A percentile compares a stretch with the other conserved stretches of the same genome.
Conservation (phyloP, 2,113 vertebrate genomes). For the Heliornis fulica region DNA sequence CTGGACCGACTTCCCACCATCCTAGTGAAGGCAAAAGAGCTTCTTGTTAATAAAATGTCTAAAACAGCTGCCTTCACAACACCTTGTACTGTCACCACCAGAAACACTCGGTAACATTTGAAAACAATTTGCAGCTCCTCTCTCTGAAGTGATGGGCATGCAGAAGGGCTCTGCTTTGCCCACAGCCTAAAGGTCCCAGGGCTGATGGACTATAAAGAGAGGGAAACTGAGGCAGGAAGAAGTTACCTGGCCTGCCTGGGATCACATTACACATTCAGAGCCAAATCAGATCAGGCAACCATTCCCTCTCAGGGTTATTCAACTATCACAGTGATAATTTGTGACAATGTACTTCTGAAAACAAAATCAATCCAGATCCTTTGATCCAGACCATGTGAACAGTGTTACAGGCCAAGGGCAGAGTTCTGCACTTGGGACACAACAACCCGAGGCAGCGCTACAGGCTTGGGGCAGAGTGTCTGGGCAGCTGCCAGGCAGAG, state of each 20-base stretch:
- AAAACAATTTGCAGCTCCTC: not conserved
- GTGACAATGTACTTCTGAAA: not conserved
- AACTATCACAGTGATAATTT: not conserved
- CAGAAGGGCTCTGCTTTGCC: not conserved
- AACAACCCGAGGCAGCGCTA: too few species aligned
- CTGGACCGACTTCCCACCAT: constrained; percentile 52
- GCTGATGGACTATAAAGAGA: not conserved
- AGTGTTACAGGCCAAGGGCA: too few species aligned
- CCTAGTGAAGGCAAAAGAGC: constrained; percentile 31
- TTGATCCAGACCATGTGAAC: not conserved
- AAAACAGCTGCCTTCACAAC: not conserved
- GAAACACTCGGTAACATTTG: not conserved
- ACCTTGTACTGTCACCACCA: not conserved
- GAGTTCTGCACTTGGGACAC: too few species aligned
- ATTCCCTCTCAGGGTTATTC: not conserved
- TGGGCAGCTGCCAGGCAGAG: too few species aligned
- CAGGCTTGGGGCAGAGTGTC: too few species aligned
- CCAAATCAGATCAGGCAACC: not conserved
- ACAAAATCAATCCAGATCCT: too few species aligned
- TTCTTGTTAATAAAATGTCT: not conserved
- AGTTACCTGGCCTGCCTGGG: not conserved
- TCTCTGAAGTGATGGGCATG: not conserved
- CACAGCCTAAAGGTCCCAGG: not conserved
- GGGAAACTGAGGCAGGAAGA: not conserved
- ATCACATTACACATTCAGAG: not conserved